A percentile compares a stretch with the other conserved stretches of the same genome.
These are phyloP conservation scores for Bombus superbus DNA, from an alignment of 1,140 invertebrate species.

Conservation along the genomic window DNA sequence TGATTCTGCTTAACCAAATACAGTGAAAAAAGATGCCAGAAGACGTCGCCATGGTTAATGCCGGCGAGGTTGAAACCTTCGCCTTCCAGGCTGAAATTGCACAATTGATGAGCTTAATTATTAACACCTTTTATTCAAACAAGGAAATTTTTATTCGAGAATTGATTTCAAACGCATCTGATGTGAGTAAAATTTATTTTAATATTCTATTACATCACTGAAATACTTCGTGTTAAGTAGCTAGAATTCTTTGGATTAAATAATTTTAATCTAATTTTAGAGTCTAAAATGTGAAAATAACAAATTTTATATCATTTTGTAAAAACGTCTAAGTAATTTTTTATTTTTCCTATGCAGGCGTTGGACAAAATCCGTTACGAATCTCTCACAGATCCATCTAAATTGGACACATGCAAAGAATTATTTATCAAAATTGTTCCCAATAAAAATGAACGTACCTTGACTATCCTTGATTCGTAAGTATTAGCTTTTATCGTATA, in stretches of 20 bases:
- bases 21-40: conserved; percentile 82
- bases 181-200: conserved; percentile 79
- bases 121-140: conserved; percentile 99
- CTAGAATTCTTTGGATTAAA: neutral
- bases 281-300: neutral
- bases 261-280: neutral
- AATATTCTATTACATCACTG: neutral
- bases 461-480: conserved; percentile 88
- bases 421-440: conserved; percentile 91
- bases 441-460: conserved; percentile 89
- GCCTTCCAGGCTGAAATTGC: conserved; percentile 94
- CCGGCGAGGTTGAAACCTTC: conserved; percentile 84
- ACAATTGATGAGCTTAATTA: conserved; percentile 95
- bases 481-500: conserved; percentile 34
- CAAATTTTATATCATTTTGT: neutral
- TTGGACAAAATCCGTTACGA: conserved; percentile 88
- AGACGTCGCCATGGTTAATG: conserved; percentile 82
- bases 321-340: neutral
- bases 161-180: conserved; percentile 94
- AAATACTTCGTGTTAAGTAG: neutral
- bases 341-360: conserved; percentile 75
- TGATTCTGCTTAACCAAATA: neutral
- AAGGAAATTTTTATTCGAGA: conserved; percentile 99
- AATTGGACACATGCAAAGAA: conserved; percentile 92
- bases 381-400: conserved; percentile 89